These are phyloP conservation scores for Eugnorisma glareosa DNA, from an alignment of 2,888 invertebrate genomes.

Conservation along the genomic window DNA sequence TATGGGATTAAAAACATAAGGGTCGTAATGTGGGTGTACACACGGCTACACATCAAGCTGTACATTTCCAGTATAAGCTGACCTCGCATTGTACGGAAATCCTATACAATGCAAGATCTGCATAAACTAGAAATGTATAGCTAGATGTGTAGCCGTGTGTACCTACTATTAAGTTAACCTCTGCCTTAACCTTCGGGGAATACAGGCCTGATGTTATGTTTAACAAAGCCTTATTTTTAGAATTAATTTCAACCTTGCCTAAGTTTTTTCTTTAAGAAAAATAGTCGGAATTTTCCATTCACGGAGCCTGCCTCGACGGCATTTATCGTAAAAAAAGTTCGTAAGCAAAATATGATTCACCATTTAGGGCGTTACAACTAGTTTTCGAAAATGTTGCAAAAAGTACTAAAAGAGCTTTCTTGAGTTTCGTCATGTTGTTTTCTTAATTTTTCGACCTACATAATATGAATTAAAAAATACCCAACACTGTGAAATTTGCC, in stretches of 20 bases:
- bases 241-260: background rate
- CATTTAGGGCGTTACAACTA: background rate
- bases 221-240: background rate
- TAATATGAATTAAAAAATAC: background rate
- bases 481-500: background rate
- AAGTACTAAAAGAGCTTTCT: background rate
- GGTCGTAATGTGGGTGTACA: background rate
- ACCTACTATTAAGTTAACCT: background rate
- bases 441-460: background rate
- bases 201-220: background rate
- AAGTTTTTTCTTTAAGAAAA: background rate
- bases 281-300: too few species aligned
- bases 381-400: background rate
- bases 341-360: constrained; percentile 10
- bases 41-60: too few species aligned
- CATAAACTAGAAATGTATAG: too few species aligned
- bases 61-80: too few species aligned
- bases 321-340: constrained; percentile 2
- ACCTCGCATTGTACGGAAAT: too few species aligned
- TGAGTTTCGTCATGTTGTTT: background rate
- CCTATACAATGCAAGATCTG: too few species aligned
- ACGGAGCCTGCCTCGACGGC: background rate
- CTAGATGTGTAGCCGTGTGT: too few species aligned
- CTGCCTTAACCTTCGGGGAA: background rate
- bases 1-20: background rate